Evolutionary conservation across 2,888 invertebrate genomes (phyloP).

Genomic region (Tipula helvola): DNA sequence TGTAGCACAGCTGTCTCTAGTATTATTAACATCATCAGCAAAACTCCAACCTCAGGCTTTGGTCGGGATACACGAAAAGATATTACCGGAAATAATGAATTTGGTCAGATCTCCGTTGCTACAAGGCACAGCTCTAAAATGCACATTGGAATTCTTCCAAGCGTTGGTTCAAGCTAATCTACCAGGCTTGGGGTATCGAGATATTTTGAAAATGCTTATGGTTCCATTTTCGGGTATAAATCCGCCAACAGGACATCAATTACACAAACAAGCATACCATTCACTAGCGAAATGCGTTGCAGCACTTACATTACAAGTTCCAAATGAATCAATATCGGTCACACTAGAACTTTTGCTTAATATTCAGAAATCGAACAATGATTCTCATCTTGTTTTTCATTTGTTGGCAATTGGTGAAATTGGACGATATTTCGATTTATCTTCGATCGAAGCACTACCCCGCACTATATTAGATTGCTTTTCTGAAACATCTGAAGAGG

Average conservation of each 20-base stretch:
- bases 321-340: conserved; percentile 52
- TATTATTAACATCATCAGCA: conserved; percentile 71
- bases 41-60: conserved; percentile 65
- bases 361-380: conserved; percentile 54
- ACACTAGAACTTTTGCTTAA: conserved; percentile 58
- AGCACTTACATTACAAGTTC: conserved; percentile 73
- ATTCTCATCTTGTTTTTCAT: conserved; percentile 83
- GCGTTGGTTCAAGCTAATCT: conserved; percentile 77
- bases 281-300: conserved; percentile 95
- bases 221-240: conserved; percentile 49
- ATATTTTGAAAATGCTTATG: conserved; percentile 64
- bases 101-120: conserved; percentile 84
- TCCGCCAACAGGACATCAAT: conserved; percentile 38
- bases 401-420: conserved; percentile 94
- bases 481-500: conserved; percentile 84
- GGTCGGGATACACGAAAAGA: conserved; percentile 56
- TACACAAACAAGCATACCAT: conserved; percentile 73
- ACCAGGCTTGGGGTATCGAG: conserved; percentile 67
- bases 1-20: conserved; percentile 84
- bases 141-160: conserved; percentile 85
- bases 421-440: conserved; percentile 80
- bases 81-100: conserved; percentile 73
- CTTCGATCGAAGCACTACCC: conserved; percentile 59
- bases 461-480: conserved; percentile 78
- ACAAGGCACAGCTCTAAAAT: conserved; percentile 82